These are phyloP conservation scores for Phalacrocorax pelagicus DNA, from an alignment of 2,113 vertebrate species.

Conservation along the genomic window DNA sequence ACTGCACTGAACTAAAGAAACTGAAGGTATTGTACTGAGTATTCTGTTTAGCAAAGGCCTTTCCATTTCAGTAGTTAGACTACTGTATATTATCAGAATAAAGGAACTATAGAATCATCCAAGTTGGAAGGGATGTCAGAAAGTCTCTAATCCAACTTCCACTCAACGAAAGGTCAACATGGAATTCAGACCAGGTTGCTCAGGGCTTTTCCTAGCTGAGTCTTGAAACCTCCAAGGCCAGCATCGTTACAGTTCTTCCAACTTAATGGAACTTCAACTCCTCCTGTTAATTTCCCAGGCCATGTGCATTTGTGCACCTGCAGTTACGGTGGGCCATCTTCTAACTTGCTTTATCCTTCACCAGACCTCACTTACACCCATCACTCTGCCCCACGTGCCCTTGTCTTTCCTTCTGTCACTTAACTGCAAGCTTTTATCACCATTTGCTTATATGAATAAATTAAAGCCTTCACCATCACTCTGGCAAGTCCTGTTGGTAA, in stretches of 20 bases:
- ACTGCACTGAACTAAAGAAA: background rate
- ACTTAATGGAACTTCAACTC: background rate
- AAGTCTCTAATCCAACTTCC: background rate
- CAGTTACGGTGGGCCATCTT: background rate
- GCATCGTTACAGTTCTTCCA: background rate
- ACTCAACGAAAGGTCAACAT: background rate
- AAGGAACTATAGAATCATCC: background rate
- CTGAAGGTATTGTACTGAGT: background rate
- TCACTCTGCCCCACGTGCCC: background rate
- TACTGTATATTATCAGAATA: background rate
- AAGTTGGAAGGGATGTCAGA: background rate
- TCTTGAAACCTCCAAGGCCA: background rate
- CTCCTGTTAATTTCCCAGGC: background rate
- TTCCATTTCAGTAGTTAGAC: background rate
- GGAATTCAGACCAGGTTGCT: background rate
- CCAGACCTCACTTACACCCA: background rate
- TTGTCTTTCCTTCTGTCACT: background rate
- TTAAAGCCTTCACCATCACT: background rate
- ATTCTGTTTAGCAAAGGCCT: background rate
- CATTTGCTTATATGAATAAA: background rate
- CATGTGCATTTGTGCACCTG: background rate
- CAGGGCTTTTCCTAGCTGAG: background rate
- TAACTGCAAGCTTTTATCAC: background rate
- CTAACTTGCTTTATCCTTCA: background rate
- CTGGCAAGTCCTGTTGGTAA: background rate